Conservation (phyloP, 2,797 vertebrate genomes). For the Enteromius trimaculatus region DNA sequence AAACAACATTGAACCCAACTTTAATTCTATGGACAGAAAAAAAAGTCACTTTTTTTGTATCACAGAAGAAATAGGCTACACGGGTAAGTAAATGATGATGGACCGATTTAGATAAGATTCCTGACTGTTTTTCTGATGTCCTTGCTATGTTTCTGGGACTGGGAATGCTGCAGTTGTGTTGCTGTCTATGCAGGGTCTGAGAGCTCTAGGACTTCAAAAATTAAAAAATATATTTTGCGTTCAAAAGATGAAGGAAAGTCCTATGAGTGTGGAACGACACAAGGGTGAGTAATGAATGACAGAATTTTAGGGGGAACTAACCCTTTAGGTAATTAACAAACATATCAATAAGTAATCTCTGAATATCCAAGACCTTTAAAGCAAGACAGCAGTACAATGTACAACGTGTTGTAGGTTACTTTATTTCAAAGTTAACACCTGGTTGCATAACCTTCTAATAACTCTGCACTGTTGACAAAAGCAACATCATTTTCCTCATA, state of each 20-base stretch:
- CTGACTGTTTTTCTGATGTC: no score
- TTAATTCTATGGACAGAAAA: background rate
- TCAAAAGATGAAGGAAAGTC: no score
- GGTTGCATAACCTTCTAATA: slow-evolving; percentile 37
- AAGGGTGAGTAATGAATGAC: background rate
- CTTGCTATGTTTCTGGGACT: no score
- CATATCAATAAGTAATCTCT: background rate
- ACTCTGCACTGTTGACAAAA: slow-evolving; percentile 20
- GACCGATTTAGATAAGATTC: no score
- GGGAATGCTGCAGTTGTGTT: no score
- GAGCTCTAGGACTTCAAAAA: no score
- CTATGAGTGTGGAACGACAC: background rate
- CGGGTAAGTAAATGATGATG: background rate
- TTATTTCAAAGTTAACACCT: slow-evolving; percentile 42
- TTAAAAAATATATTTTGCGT: no score
- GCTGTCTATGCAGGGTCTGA: no score
- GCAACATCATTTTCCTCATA: background rate
- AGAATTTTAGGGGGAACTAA: background rate
- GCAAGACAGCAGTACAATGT: background rate
- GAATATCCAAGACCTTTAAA: background rate
- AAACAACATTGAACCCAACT: background rate
- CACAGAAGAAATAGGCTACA: background rate
- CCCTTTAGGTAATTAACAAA: background rate
- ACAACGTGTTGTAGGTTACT: background rate
- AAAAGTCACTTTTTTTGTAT: background rate